phyloP scores from a whole-genome alignment of 2,797 vertebrate genomes.

The Diglossa cyanea region DNA sequence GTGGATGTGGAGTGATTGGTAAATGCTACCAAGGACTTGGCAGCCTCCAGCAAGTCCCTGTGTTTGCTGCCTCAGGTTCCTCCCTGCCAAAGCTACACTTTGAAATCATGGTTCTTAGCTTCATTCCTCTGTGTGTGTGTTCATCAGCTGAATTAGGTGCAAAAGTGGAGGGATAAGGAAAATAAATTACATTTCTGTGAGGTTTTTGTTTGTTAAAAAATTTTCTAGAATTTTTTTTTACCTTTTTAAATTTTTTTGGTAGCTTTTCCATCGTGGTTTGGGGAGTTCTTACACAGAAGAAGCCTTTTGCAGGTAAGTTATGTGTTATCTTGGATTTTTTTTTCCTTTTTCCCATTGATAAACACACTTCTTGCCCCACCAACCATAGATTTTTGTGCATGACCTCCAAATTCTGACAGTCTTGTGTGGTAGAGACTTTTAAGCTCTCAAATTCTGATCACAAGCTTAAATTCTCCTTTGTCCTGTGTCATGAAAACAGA shows the following conservation, averaged over 20 bases:
- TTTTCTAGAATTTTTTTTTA: neutral
- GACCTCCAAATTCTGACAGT: neutral
- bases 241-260: neutral
- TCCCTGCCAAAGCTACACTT: neutral
- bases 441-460: neutral
- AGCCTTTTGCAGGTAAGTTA: slow-evolving; percentile 91
- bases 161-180: neutral
- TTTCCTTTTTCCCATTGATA: neutral
- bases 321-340: neutral
- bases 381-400: neutral
- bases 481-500: neutral
- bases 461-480: neutral
- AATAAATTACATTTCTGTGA: neutral
- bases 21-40: neutral
- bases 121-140: neutral
- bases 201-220: neutral
- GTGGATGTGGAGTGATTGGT: neutral
- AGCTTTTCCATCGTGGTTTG: slow-evolving; percentile 96
- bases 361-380: rapidly evolving
- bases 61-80: neutral
- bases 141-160: neutral
- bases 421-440: neutral
- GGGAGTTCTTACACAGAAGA: slow-evolving; percentile 96
- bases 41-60: neutral
- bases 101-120: neutral